Conservation (phyloP, 1,140 invertebrate genomes). For the Drosophila mojavensis region DNA sequence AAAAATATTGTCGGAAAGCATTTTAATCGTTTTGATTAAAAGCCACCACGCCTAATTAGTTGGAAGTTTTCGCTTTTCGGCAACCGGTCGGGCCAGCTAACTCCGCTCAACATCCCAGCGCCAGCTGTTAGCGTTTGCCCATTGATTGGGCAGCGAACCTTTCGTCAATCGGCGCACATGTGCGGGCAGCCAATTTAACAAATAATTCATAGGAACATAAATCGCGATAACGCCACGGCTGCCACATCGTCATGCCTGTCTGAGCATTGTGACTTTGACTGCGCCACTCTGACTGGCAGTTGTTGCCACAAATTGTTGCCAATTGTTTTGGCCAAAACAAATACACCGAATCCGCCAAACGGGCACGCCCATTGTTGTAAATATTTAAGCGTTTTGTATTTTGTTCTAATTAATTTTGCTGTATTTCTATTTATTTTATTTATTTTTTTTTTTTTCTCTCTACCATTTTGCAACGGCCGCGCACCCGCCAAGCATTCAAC, state of each 20-base stretch:
- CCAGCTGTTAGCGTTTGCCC: neutral
- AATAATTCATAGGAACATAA: slow-evolving; percentile 80
- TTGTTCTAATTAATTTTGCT: slow-evolving; percentile 79
- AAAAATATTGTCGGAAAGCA: slow-evolving; percentile 82
- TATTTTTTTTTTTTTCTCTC: too few relatives aligned
- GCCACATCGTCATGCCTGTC: slow-evolving; percentile 64
- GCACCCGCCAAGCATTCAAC: slow-evolving; percentile 65
- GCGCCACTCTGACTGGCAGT: slow-evolving; percentile 43
- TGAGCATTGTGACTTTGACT: slow-evolving; percentile 58
- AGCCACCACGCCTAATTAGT: slow-evolving; percentile 81
- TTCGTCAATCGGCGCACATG: slow-evolving; percentile 66
- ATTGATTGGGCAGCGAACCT: slow-evolving; percentile 55
- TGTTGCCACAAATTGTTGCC: slow-evolving; percentile 75
- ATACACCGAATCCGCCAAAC: slow-evolving; percentile 61
- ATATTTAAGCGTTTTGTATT: slow-evolving; percentile 74
- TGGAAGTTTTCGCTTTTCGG: slow-evolving; percentile 53
- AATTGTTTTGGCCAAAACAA: slow-evolving; percentile 73
- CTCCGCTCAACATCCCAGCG: slow-evolving; percentile 33
- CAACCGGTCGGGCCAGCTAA: slow-evolving; percentile 51
- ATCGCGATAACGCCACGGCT: slow-evolving; percentile 72
- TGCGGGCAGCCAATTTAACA: slow-evolving; percentile 71
- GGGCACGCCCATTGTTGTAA: slow-evolving; percentile 78
- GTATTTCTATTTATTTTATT: too few relatives aligned
- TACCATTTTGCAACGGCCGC: slow-evolving; percentile 24
- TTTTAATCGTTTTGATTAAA: slow-evolving; percentile 83